Percentiles rank a stretch among this genome's conserved stretches.
Conservation (phyloP, 53 echinoderm and acorn worm species). For the Henricia sp. region DNA sequence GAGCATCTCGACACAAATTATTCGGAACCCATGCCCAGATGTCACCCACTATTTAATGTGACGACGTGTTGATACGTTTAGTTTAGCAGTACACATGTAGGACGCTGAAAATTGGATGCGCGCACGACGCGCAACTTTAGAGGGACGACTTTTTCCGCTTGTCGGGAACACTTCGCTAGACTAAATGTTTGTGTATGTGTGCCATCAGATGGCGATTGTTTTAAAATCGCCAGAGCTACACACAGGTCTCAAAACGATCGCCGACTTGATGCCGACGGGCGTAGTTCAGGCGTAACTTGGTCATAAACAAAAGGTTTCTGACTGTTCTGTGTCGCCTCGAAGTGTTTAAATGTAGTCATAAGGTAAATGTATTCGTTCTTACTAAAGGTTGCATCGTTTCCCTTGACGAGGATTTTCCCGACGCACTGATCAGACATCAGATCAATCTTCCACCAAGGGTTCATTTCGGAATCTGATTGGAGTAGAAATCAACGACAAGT, state of each 20-base stretch:
- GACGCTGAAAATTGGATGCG: no score
- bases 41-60: no score
- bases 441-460: constrained; percentile 33
- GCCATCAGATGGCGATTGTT: no score
- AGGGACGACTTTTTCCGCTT: no score
- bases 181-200: no score
- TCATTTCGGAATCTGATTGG: not conserved
- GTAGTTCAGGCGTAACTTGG: not conserved
- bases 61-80: no score
- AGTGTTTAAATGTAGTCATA: not conserved
- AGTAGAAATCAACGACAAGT: not conserved
- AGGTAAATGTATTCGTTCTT: not conserved
- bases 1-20: no score
- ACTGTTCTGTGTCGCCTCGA: not conserved
- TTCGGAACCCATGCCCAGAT: no score
- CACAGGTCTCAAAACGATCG: not conserved
- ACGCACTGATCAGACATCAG: not conserved
- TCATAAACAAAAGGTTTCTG: not conserved
- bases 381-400: not conserved
- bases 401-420: not conserved
- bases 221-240: no score
- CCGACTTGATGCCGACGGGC: not conserved
- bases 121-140: no score
- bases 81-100: no score
- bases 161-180: no score